These are phyloP conservation scores for Pegoplata infirma DNA, from an alignment of 2,888 invertebrate genomes.

Conservation along the genomic window DNA sequence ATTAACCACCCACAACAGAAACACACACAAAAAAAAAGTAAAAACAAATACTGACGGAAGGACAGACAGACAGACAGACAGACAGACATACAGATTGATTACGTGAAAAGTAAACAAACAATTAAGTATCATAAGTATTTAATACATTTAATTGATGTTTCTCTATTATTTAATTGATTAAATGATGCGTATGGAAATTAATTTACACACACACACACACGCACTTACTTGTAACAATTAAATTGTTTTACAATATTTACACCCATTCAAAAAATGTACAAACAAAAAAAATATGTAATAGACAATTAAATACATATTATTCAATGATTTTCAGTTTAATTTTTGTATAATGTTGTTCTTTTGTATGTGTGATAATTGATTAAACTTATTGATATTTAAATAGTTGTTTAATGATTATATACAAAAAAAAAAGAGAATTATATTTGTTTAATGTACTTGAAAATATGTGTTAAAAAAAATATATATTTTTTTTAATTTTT, in stretches of 20 bases:
- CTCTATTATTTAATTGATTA: constrained; percentile 44
- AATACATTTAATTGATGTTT: constrained; percentile 47
- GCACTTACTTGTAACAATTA: background rate
- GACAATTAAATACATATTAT: constrained; percentile 2
- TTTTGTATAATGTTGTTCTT: background rate
- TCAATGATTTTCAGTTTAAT: constrained; percentile 1
- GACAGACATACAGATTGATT: no score
- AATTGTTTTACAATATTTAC: background rate
- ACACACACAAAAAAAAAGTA: no score
- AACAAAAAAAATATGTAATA: background rate
- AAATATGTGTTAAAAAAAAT: no score
- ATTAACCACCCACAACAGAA: no score
- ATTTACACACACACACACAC: background rate
- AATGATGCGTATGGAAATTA: constrained; percentile 35
- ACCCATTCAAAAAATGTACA: background rate
- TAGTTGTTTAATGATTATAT: constrained; percentile 21
- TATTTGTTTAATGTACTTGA: no score
- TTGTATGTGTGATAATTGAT: constrained; percentile 31
- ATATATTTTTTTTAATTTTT: no score
- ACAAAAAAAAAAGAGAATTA: no score
- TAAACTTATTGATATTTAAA: constrained; percentile 35
- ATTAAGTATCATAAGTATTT: constrained; percentile 33
- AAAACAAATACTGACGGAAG: background rate
- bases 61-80: background rate
- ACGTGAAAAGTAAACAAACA: constrained; percentile 19